Conservation (phyloP, 2,888 invertebrate genomes). For the Pammene fasciana region DNA sequence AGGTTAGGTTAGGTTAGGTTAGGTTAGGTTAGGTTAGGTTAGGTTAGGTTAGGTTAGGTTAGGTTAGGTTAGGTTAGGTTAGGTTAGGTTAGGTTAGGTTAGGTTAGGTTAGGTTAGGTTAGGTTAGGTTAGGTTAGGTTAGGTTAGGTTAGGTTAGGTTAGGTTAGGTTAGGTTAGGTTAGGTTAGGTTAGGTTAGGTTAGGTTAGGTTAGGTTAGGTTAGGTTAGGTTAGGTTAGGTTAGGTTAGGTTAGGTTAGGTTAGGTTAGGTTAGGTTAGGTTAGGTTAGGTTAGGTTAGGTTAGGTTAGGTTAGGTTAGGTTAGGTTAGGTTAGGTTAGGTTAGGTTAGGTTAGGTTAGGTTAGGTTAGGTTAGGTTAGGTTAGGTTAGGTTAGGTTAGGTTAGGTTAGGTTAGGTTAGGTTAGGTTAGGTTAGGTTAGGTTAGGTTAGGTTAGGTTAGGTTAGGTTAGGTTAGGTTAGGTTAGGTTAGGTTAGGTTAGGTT, state of each 20-base stretch:
- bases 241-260: conserved; percentile 20
- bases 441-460: conserved; percentile 7
- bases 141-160: conserved; percentile 20
- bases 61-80: conserved; percentile 20
- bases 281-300: conserved; percentile 14
- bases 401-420: conserved; percentile 7
- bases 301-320: no score
- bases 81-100: conserved; percentile 20
- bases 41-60: conserved; percentile 20
- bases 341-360: conserved; percentile 7
- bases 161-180: conserved; percentile 20
- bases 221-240: conserved; percentile 20
- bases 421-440: conserved; percentile 7
- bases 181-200: conserved; percentile 20
- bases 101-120: conserved; percentile 20
- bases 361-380: conserved; percentile 7
- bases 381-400: conserved; percentile 7
- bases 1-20: conserved; percentile 20
- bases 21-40: conserved; percentile 20
- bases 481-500: conserved; percentile 7
- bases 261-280: conserved; percentile 18
- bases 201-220: conserved; percentile 20
- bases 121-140: conserved; percentile 20
- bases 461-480: conserved; percentile 7
- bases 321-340: no score